phyloP scores from a whole-genome alignment of 1,140 invertebrate species.

The Leptopilina boulardi region DNA sequence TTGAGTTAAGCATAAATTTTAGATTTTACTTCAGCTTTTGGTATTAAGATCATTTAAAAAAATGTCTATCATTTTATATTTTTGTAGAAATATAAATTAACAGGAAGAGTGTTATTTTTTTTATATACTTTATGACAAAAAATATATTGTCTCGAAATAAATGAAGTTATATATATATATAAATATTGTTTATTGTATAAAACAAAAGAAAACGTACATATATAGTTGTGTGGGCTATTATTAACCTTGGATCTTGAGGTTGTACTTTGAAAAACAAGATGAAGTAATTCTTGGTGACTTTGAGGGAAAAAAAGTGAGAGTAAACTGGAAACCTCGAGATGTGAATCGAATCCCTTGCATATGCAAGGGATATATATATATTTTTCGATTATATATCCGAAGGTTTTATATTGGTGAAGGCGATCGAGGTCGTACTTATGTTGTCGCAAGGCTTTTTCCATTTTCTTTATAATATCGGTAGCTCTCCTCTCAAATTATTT shows the following conservation, averaged over 20 bases:
- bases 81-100: no score
- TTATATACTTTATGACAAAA: no score
- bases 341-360: constrained; percentile 34
- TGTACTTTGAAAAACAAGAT: constrained; percentile 1
- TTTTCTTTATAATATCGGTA: no score
- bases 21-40: no score
- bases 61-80: no score
- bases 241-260: constrained; percentile 10
- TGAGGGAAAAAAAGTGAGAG: constrained; percentile 25
- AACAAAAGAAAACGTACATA: neutral
- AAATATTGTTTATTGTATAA: neutral
- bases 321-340: neutral
- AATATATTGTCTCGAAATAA: no score
- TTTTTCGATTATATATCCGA: constrained; percentile 56
- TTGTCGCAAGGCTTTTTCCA: constrained; percentile 71
- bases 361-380: constrained; percentile 48
- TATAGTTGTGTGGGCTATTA: neutral
- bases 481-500: constrained; percentile 55
- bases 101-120: no score
- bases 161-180: no score
- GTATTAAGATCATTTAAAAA: no score
- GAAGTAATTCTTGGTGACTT: constrained; percentile 22
- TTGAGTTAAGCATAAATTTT: no score
- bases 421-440: constrained; percentile 66
- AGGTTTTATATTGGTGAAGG: constrained; percentile 69